Evolutionary conservation across 2,888 invertebrate genomes (phyloP).

Genomic region (Philereme vetulata): DNA sequence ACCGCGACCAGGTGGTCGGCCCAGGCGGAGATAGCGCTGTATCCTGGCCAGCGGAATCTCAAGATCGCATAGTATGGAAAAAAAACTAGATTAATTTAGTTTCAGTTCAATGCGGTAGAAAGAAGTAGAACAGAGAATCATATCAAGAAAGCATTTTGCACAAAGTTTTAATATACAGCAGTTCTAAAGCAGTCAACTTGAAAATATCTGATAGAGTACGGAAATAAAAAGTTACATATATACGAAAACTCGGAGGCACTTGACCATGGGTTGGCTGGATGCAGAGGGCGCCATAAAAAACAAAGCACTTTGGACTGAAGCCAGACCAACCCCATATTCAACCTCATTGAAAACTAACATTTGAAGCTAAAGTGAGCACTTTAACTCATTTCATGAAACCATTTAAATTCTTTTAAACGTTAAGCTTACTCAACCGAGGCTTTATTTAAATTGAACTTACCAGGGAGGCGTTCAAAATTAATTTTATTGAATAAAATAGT

Average conservation of each 20-base stretch:
- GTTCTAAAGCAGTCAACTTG: neutral
- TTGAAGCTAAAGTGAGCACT: slow-evolving; percentile 69
- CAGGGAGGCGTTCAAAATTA: slow-evolving; percentile 6
- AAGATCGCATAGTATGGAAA: no score
- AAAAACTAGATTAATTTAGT: neutral
- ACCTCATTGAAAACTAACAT: slow-evolving; percentile 74
- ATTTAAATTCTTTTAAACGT: slow-evolving; percentile 50
- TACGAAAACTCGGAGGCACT: slow-evolving; percentile 51
- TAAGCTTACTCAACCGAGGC: slow-evolving; percentile 7
- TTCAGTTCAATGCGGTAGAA: neutral
- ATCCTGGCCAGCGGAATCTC: no score
- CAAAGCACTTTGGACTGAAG: slow-evolving; percentile 75
- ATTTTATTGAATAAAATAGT: neutral
- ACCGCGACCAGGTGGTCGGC: no score
- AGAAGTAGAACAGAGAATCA: neutral
- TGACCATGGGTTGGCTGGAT: slow-evolving; percentile 62
- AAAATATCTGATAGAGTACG: slow-evolving; percentile 31
- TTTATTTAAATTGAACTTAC: slow-evolving; percentile 14
- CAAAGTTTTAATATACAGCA: no score
- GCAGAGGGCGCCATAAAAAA: slow-evolving; percentile 71
- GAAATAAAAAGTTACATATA: slow-evolving; percentile 42
- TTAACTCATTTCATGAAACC: slow-evolving; percentile 62
- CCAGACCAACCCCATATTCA: slow-evolving; percentile 64
- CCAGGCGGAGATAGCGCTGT: no score
- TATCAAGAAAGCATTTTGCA: no score